Base-by-base conservation (phyloP, 2,113 vertebrate genomes). In the Phaetusa simplex region DNA sequence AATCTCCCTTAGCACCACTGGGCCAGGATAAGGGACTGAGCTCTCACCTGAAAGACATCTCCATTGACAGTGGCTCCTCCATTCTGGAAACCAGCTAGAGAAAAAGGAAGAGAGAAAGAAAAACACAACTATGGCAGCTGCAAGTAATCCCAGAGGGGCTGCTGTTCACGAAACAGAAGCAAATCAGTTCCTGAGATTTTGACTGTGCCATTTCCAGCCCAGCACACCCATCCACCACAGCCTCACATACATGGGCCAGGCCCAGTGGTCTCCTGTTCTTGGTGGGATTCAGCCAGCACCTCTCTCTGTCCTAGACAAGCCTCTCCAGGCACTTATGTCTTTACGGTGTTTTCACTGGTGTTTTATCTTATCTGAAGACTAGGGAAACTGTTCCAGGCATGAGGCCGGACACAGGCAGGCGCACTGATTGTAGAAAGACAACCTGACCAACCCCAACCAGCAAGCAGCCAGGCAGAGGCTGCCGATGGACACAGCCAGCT, bases 31-130 rank as follows among this genome's bases (percentile, higher is more conserved):
- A 80, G 71, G n/a, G 52, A 29, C n/a, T 42, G 42, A 90, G 40
- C 97, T 98, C 98, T 99, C 95, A 99, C 99, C 99, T 99, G 98
- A 97, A 99, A 99, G 90, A 99, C 79, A 36, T 99, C 99, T 92
- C 99, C 99, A 69, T 99, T 99, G 95, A 99, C 88, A 26, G 98
- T 98, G 43, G 98, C 94, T 58, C 98, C 97, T 85, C 98, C 97
- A n/a, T 98, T 99, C 91, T 97, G 98, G 93, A 99, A 99, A 61
- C 80, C 98, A 97, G 98, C 99, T 99, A 20, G 13, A 92, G 32
- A 38, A 86, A 64, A 89, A 71, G 74, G 91, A 97, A 95, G 50
- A 93, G 71, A 97, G 24, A 92, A 71, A 74, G 49, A n/a, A 23
- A 88, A 94, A 65, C 53, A 87, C 13, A 82, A 65, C 30, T 93